phyloP scores from a whole-genome alignment of 2,888 invertebrate species.

The Rotaria magnacalcarata region DNA sequence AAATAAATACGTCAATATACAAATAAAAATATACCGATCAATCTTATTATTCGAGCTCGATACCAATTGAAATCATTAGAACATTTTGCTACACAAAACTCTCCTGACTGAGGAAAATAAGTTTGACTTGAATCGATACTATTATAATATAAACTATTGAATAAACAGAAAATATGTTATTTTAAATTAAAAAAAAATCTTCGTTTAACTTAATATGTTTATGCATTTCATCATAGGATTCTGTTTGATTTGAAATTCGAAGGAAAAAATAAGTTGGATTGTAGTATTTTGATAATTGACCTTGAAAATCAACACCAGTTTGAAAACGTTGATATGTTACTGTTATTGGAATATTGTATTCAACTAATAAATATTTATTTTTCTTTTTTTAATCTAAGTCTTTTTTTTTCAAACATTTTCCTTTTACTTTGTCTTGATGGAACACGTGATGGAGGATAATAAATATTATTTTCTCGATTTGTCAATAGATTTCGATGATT shows the following conservation, averaged over 20 bases:
- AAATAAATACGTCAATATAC: too few species aligned
- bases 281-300: background rate
- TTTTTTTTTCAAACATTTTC: background rate
- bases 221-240: constrained; percentile 19
- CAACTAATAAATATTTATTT: background rate
- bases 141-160: background rate
- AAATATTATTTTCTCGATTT: background rate
- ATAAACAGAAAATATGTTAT: background rate
- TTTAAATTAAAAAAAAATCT: background rate
- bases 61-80: background rate
- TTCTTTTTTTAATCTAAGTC: background rate
- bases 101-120: constrained; percentile 2
- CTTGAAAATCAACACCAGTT: background rate
- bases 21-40: background rate
- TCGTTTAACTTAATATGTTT: background rate
- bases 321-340: constrained; percentile 4
- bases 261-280: constrained; percentile 24
- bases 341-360: background rate
- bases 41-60: background rate
- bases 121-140: background rate
- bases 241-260: background rate
- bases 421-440: background rate
- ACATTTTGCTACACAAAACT: background rate
- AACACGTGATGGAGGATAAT: background rate
- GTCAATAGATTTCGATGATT: background rate